Evolutionary conservation across 2,888 invertebrate genomes (phyloP).

Genomic region (Arge pagana): DNA sequence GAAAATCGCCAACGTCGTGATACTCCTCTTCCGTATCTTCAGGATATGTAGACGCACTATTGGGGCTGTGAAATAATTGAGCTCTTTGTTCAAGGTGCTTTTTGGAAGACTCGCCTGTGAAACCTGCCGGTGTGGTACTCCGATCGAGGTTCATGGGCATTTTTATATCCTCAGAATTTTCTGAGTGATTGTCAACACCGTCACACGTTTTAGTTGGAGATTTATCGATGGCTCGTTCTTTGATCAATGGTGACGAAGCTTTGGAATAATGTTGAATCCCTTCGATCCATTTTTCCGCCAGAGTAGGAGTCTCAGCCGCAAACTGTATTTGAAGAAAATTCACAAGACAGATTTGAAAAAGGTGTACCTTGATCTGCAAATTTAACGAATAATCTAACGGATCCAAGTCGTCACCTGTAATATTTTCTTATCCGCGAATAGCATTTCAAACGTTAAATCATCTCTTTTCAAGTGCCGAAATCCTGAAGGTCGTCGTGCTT

Average conservation of each 20-base stretch:
- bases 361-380: background rate
- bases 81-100: too few species aligned
- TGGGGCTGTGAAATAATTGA: too few species aligned
- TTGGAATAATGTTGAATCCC: slow-evolving; percentile 37
- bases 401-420: slow-evolving; percentile 39
- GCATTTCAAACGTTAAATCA: slow-evolving; percentile 51
- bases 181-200: slow-evolving; percentile 9
- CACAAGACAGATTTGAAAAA: background rate
- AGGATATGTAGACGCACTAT: slow-evolving; percentile 9
- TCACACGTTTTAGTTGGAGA: slow-evolving; percentile 22
- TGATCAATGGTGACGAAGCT: background rate
- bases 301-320: slow-evolving; percentile 43
- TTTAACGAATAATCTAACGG: background rate
- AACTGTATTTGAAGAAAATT: slow-evolving; percentile 40
- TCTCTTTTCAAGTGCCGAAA: slow-evolving; percentile 42
- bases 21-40: slow-evolving; percentile 35
- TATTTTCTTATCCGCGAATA: slow-evolving; percentile 48
- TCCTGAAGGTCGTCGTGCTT: too few species aligned
- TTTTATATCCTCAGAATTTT: too few species aligned
- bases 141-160: too few species aligned
- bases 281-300: slow-evolving; percentile 53
- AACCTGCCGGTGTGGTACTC: too few species aligned
- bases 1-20: slow-evolving; percentile 49
- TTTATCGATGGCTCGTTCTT: background rate
- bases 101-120: too few species aligned